These are phyloP conservation scores for Bostrychus sinensis DNA, from an alignment of 2,113 vertebrate genomes.

Conservation along the genomic window DNA sequence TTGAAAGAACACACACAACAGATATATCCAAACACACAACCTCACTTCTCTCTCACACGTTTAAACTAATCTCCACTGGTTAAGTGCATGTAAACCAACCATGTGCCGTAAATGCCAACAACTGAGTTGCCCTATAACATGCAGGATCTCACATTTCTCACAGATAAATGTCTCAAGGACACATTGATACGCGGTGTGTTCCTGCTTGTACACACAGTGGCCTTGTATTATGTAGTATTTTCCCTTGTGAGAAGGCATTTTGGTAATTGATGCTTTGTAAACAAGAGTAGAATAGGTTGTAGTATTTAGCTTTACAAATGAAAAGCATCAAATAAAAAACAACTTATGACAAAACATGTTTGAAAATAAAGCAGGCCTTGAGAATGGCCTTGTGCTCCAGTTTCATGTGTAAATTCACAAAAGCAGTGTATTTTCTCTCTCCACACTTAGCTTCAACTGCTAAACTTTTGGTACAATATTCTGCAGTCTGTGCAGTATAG, in stretches of 20 bases:
- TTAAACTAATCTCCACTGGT: constrained; percentile 61
- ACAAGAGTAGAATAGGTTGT: background rate
- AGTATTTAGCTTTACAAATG: background rate
- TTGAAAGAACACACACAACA: constrained; percentile 34
- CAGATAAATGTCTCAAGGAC: constrained; percentile 54
- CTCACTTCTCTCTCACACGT: constrained; percentile 51
- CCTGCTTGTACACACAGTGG: background rate
- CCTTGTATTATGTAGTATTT: background rate
- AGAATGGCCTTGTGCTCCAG: background rate
- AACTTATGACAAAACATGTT: background rate
- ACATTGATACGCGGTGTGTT: background rate
- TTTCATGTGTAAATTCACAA: background rate
- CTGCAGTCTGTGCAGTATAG: too few relatives aligned
- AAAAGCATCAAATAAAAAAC: constrained; percentile 3
- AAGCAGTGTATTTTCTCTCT: background rate
- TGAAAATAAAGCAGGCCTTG: background rate
- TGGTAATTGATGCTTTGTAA: constrained; percentile 1
- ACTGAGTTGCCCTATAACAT: constrained; percentile 54
- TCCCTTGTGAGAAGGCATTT: background rate
- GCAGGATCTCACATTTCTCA: constrained; percentile 65
- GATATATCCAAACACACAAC: constrained; percentile 14
- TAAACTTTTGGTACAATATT: background rate
- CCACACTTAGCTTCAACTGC: background rate
- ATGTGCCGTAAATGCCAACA: constrained; percentile 50
- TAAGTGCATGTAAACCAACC: constrained; percentile 70